Percentiles rank a stretch among this genome's conserved stretches.
Evolutionary conservation across 1,140 invertebrate species (phyloP).

Genomic region (Heliconius hermathena): DNA sequence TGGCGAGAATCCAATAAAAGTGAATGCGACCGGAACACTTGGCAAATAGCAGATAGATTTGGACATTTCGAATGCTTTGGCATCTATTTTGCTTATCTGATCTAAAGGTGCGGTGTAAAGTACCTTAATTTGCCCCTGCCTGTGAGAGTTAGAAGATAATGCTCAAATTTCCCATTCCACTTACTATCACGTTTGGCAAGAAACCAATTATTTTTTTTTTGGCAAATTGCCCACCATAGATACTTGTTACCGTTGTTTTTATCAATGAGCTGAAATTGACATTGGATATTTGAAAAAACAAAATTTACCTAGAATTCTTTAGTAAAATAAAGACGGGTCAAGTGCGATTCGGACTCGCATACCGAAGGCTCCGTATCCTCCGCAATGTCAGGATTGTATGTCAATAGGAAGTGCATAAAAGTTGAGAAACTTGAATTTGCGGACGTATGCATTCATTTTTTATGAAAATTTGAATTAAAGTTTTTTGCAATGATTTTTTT

Average conservation of each 20-base stretch:
- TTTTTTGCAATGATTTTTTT: no score
- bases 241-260: neutral
- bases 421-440: no score
- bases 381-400: no score
- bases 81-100: conserved; percentile 38
- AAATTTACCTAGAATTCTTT: no score
- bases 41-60: conserved; percentile 37
- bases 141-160: conserved; percentile 15
- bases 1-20: conserved; percentile 48
- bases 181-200: conserved; percentile 14
- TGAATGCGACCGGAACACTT: conserved; percentile 42
- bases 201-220: conserved; percentile 14
- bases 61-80: conserved; percentile 34
- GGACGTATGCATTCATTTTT: no score
- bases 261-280: neutral
- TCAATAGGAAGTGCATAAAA: no score
- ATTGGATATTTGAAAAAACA: neutral
- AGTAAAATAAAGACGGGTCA: no score
- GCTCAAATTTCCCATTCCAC: conserved; percentile 26
- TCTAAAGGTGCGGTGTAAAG: conserved; percentile 39
- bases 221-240: neutral
- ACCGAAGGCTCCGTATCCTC: no score
- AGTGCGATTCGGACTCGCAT: no score
- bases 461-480: no score
- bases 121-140: conserved; percentile 17